Percentiles rank a stretch among this genome's conserved stretches.
phyloP scores from a whole-genome alignment of 2,113 vertebrate species.

The Saimiri boliviensis region DNA sequence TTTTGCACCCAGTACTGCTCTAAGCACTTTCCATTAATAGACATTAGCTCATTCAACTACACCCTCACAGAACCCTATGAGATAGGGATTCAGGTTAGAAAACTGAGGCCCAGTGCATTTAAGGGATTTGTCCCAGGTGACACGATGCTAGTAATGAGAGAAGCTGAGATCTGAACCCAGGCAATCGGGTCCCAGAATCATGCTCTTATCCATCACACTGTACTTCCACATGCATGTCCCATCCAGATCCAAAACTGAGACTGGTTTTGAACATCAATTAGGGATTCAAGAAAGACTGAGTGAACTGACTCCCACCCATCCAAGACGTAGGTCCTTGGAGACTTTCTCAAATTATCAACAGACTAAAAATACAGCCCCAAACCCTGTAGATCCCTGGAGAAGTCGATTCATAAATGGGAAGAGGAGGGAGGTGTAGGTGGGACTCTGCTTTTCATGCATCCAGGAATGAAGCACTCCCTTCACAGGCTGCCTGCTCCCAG shows the following conservation, averaged over 20 bases:
- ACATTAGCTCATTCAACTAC: not conserved
- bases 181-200: not conserved
- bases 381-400: not conserved
- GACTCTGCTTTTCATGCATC: not conserved
- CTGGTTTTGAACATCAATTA: not conserved
- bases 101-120: not conserved
- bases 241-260: not conserved
- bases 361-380: not conserved
- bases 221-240: not conserved
- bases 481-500: not conserved
- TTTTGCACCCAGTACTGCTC: not conserved
- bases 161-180: not conserved
- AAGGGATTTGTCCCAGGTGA: not conserved
- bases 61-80: not conserved
- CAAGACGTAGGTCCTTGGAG: not conserved
- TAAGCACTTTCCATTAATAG: not conserved
- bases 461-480: not conserved
- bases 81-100: not conserved
- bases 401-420: not conserved
- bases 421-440: not conserved
- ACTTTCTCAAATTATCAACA: conserved; percentile 36
- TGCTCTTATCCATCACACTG: not conserved
- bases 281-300: conserved; percentile 15
- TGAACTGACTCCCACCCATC: not conserved
- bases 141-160: not conserved